phyloP scores from a whole-genome alignment of 2,797 vertebrate species.

The Mastacembelus armatus region DNA sequence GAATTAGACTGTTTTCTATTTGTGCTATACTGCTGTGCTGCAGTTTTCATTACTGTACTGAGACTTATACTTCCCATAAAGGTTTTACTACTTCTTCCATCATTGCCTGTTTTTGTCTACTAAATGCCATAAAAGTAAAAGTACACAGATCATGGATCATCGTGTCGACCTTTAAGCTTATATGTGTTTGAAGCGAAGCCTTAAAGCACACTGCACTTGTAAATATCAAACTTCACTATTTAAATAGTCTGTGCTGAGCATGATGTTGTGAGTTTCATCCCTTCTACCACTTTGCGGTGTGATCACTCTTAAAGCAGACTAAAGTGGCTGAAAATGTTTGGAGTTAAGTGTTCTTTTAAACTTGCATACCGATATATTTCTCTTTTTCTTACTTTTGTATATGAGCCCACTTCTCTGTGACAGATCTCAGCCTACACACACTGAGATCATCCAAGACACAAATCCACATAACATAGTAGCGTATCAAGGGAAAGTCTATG shows the following conservation, averaged over 20 bases:
- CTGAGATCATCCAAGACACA: constrained; percentile 16
- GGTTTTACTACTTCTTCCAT: neutral
- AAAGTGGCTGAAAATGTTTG: constrained; percentile 1
- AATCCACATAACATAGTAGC: neutral
- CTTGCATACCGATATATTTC: too few species aligned
- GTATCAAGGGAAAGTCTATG: neutral
- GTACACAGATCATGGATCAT: neutral
- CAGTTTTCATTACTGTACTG: too few species aligned
- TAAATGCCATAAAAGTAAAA: neutral
- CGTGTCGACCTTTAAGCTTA: neutral
- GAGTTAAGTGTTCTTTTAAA: constrained; percentile 3
- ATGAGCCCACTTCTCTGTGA: constrained; percentile 4
- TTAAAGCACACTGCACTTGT: neutral
- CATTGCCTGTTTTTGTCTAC: neutral
- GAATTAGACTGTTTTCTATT: too few species aligned
- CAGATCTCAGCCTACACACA: constrained; percentile 5
- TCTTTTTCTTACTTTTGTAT: too few species aligned
- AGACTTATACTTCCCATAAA: neutral
- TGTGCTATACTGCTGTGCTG: neutral
- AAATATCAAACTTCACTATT: neutral
- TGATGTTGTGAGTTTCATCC: neutral
- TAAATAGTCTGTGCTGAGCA: neutral
- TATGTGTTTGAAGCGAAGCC: neutral
- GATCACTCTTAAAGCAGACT: neutral
- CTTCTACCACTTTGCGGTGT: neutral